Evolutionary conservation across 2,797 vertebrate species (phyloP).

Genomic region (Xenops minutus): DNA sequence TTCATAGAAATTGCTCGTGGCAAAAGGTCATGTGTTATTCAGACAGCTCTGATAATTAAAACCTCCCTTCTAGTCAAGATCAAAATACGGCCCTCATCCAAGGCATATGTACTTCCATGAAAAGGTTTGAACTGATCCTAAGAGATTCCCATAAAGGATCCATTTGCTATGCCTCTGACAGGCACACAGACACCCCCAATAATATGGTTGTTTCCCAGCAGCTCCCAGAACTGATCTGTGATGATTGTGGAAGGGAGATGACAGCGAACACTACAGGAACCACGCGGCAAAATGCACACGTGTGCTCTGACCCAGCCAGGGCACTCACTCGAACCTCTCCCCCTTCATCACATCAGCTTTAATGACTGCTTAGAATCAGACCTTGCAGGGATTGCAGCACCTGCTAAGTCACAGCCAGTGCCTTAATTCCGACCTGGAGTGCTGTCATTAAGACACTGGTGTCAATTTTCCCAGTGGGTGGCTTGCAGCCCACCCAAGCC

Average conservation of each 20-base stretch:
- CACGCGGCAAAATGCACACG: background rate
- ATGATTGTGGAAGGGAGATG: background rate
- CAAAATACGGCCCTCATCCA: background rate
- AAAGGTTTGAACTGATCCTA: background rate
- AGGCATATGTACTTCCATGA: background rate
- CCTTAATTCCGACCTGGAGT: background rate
- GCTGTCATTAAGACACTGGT: background rate
- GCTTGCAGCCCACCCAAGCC: background rate
- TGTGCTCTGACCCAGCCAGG: background rate
- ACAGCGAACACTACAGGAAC: background rate
- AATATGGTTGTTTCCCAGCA: background rate
- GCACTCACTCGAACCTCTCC: background rate
- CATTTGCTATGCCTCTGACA: background rate
- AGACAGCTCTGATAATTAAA: conserved; percentile 45
- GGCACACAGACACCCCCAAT: background rate
- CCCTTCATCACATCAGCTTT: background rate
- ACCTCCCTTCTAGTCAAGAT: conserved; percentile 8
- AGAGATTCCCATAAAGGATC: background rate
- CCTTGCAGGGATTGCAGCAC: background rate
- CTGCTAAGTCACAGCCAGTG: background rate
- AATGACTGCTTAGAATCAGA: background rate
- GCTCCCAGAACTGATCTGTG: background rate
- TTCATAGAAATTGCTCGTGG: background rate
- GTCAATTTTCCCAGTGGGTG: background rate
- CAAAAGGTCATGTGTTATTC: background rate